Evolutionary conservation across 2,888 invertebrate species (phyloP), one percentile per base, ranked within the genome.

Genomic region (Apodemia duryi): DNA sequence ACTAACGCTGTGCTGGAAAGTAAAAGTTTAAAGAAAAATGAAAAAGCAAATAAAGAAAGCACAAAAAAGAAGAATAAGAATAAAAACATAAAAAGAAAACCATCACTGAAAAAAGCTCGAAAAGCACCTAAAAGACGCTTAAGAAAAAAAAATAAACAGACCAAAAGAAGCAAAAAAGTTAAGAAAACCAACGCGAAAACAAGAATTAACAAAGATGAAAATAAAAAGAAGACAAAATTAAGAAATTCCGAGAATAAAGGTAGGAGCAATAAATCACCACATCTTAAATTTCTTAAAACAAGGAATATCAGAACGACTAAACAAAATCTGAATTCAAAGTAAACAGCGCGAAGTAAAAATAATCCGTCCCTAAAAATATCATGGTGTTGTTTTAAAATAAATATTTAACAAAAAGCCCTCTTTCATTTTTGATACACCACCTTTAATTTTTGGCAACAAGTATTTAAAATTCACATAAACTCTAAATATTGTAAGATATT

Each of bases 201-300:
- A 43, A 43, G 43, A 43, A 43, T 3, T 43, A 43, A 43, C 43
- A 43, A 43, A 41, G 6, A 1, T 65, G 57, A 38, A 9, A 6
- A 38, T 32, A 62, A 49, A 57, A 54, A 9, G 1, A 54, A 54
- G 6, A 11, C 10, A 28, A 29, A 54, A 10, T 29, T 29, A 4
- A 54, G 54, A 10, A 46, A 63, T 60, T 43, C 43, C 13, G 51
- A 65, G 38, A 65, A 65, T 13, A 28, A 62, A 64, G 46, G 43
- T 28, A 64, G 29, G 49, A 9, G 35, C 13, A 63, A 65, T 7
- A 13, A 60, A 61, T 61, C 43, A 21, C 11, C 43, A 43, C 43
- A 43, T 11, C 43, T 43, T 43, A 64, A 21, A 41, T 38, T 4
- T 32, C 46, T 65, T 64, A 64, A 11, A 43, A 43, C 43, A 13